Percentiles rank a stretch among this genome's conserved stretches.
Conservation (phyloP, 2,888 invertebrate species). For the Frankliniella fusca region DNA sequence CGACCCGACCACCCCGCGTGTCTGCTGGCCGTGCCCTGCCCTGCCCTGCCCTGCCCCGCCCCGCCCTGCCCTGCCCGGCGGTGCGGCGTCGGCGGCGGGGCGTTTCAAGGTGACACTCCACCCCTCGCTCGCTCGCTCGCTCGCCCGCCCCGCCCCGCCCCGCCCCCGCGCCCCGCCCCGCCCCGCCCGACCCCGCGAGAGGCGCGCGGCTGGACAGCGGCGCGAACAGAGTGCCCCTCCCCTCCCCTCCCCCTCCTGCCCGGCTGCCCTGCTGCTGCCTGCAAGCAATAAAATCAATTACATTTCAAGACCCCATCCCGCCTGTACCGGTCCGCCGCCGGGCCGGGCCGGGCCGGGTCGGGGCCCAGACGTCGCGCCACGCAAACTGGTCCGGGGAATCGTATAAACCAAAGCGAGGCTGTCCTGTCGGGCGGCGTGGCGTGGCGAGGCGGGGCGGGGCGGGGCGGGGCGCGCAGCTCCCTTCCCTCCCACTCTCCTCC, state of each 20-base stretch:
- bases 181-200: background rate
- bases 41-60: background rate
- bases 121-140: background rate
- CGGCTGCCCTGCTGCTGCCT: background rate
- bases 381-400: no score
- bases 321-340: background rate
- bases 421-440: no score
- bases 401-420: no score
- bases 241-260: background rate
- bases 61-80: background rate
- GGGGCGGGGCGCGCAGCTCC: no score
- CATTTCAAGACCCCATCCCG: constrained; percentile 9
- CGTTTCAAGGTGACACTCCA: constrained; percentile 19
- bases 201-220: background rate
- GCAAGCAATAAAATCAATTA: constrained; percentile 25
- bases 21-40: background rate
- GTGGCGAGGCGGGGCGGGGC: no score
- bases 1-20: background rate
- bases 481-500: no score
- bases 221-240: no score
- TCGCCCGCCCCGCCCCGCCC: no score
- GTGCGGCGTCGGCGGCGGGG: background rate
- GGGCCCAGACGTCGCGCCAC: no score
- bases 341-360: background rate
- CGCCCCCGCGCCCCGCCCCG: background rate